Conservation (phyloP, 2,888 invertebrate genomes). For the Drosophila longiperda region DNA sequence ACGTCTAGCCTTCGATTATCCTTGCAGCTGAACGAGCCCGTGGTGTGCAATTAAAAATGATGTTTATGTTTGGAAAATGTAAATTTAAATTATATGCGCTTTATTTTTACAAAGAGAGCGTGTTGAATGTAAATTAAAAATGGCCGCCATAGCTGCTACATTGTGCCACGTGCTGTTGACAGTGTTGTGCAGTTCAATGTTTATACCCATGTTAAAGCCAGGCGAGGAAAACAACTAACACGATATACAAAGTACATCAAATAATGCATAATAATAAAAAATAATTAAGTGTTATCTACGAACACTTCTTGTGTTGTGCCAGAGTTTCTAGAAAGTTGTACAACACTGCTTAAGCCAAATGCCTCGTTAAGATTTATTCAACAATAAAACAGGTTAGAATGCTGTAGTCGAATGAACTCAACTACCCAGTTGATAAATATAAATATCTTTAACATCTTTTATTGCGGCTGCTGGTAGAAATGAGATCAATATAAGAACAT, state of each 20-base stretch:
- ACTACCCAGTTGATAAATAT: too few species aligned
- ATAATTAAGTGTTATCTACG: background rate
- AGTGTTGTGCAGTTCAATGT: background rate
- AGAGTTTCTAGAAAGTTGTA: background rate
- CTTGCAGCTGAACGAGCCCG: constrained; percentile 52
- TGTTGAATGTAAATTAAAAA: constrained; percentile 7
- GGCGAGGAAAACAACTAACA: background rate
- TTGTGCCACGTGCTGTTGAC: background rate
- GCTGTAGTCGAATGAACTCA: too few species aligned
- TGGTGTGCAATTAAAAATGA: constrained; percentile 72
- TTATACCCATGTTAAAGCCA: background rate
- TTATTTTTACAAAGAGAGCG: constrained; percentile 5
- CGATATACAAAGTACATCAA: background rate
- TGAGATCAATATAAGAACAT: too few species aligned
- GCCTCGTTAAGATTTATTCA: background rate
- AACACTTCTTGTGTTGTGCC: background rate
- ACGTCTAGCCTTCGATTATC: constrained; percentile 49
- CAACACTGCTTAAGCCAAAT: background rate
- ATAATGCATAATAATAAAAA: background rate
- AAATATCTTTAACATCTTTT: too few species aligned
- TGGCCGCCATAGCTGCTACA: background rate
- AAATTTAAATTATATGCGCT: constrained; percentile 49
- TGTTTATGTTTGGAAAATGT: constrained; percentile 66
- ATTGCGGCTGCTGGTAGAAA: too few species aligned
- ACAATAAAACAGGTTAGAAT: background rate